Evolutionary conservation across 2,113 vertebrate species (phyloP).

Genomic region (Thymallus thymallus): DNA sequence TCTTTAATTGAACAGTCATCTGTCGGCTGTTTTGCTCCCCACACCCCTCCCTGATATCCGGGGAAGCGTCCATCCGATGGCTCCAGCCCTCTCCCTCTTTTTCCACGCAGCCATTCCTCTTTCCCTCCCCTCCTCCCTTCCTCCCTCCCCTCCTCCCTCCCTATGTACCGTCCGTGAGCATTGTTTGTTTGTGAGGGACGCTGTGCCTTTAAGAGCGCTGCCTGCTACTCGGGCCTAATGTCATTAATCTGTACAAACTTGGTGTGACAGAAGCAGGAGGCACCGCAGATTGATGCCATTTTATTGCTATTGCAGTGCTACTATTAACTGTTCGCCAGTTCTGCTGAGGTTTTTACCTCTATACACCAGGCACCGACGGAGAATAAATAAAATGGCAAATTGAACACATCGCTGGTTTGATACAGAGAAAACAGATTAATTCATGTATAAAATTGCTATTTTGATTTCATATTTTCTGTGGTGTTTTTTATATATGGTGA

Average conservation of each 20-base stretch:
- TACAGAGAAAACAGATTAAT: constrained; percentile 74
- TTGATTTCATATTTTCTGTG: constrained; percentile 69
- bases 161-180: constrained; percentile 12
- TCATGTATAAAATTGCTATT: constrained; percentile 77
- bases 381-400: constrained; percentile 69
- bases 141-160: not conserved
- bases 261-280: constrained; percentile 84
- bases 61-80: constrained; percentile 49
- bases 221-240: constrained; percentile 79
- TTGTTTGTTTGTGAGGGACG: constrained; percentile 61
- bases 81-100: constrained; percentile 34
- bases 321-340: constrained; percentile 80
- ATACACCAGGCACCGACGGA: constrained; percentile 39
- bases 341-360: constrained; percentile 68
- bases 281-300: constrained; percentile 84
- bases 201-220: constrained; percentile 80
- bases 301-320: constrained; percentile 83
- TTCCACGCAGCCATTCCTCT: constrained; percentile 42
- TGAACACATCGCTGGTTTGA: constrained; percentile 72
- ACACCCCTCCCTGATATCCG: constrained; percentile 47
- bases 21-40: constrained; percentile 50
- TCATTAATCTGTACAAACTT: constrained; percentile 86
- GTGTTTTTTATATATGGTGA: constrained; percentile 33
- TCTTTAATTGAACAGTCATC: constrained; percentile 69
- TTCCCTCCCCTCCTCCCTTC: not conserved